Base-by-base conservation (phyloP, 2,888 invertebrate species). In the Ormyrus nitidulus region DNA sequence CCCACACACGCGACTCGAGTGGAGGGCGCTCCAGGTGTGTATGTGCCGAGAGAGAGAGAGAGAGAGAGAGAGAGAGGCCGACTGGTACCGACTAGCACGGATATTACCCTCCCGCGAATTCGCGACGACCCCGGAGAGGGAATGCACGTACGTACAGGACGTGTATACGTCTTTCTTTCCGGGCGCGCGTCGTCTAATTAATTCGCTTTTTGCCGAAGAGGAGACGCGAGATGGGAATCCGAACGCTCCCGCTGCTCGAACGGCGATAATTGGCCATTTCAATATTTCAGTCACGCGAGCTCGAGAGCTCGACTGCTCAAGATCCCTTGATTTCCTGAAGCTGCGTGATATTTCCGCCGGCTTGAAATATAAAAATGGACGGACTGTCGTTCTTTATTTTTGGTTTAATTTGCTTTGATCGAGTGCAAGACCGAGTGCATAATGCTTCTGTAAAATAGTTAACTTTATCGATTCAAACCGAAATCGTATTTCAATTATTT, bases 11-110 rank as follows among this genome's bases (percentile, higher is more conserved):
- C 19, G 19, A 19, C 19, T 19, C 19, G 19, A 19, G 46, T 10
- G 44, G 53, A 61, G 19, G 34, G 10, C 9, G 59, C 5, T 9
- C 4, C 34, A 46, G 49, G 56, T 58, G 46, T 56, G 8, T 56
- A 8, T 19, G 19, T 19, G 19, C 19, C 19, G 19, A 1, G 19
- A 19, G 19, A 19, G 19, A 19, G 19, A 19, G 19, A 19, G 19
- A 19, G 19, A 19, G 19, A 19, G 19, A 19, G 19, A 19, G 19
- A 19, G 9, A 11, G 56, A 11, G 86, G 87, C 86, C 86, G 89
- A 86, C 89, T 90, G 88, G 89, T 86, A 89, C 89, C 85, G 86
- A 85, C 87, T 89, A 89, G 89, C 87, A 89, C 89, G 87, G 86
- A 89, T 89, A 89, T 89, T 89, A 88, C 87, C 88, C 86, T 48